Evolutionary conservation across 2,888 invertebrate species (phyloP).

Genomic region (Dermolepida albohirtum): DNA sequence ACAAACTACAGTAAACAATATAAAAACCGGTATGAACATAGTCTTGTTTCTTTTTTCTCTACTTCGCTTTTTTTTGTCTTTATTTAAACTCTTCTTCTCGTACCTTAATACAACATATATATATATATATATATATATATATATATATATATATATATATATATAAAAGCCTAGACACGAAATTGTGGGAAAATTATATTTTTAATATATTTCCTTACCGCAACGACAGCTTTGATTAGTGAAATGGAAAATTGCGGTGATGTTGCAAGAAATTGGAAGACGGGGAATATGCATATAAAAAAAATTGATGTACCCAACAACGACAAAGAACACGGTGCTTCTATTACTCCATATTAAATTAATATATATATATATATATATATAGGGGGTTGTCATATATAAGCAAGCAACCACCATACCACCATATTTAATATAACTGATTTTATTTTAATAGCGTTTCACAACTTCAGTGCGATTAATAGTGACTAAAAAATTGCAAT

Average conservation of each 20-base stretch:
- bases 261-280: conserved; percentile 26
- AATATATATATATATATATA: too few relatives aligned
- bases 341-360: background rate
- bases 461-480: too few relatives aligned
- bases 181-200: conserved; percentile 60
- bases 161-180: conserved; percentile 54
- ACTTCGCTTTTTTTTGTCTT: conserved; percentile 1
- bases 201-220: conserved; percentile 39
- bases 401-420: too few relatives aligned
- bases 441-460: too few relatives aligned
- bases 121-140: too few relatives aligned
- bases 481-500: too few relatives aligned
- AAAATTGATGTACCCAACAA: conserved; percentile 7
- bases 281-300: conserved; percentile 39
- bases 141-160: conserved; percentile 50
- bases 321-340: background rate
- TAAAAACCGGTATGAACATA: conserved; percentile 58
- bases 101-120: conserved; percentile 38
- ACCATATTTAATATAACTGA: too few relatives aligned
- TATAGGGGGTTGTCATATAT: background rate
- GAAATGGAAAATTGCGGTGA: conserved; percentile 47
- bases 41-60: conserved; percentile 51
- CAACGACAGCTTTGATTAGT: conserved; percentile 39
- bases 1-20: conserved; percentile 56
- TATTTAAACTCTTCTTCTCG: conserved; percentile 15